Base-by-base conservation (phyloP, 2,888 invertebrate genomes). In the Polydesmus complanatus region DNA sequence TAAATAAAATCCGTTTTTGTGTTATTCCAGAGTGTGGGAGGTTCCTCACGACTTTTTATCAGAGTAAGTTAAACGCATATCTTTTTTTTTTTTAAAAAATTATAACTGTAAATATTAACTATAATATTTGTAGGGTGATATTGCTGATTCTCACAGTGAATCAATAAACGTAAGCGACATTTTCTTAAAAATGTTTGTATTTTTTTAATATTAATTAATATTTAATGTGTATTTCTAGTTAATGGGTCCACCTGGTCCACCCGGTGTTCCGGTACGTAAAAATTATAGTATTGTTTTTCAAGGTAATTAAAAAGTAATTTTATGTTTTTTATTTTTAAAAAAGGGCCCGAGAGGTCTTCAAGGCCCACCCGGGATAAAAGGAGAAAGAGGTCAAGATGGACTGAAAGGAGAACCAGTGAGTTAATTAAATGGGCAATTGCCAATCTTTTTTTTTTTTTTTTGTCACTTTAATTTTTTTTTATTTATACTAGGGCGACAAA, bases 311-410 rank as follows among this genome's bases (percentile, higher is more conserved):
- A 25, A 19, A 22, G 47, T 11, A 52, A 11, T 51, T 51, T 51
- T 8, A 26, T 26, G n/a, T 51, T 52, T 27, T 21, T 50, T 50
- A 11, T 61, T 22, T 14, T 5, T 51, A 25, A 54, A 51, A 3
- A 25, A 68, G 68, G 68, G 68, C 2, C 64, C 64, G 50, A 65
- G 63, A 25, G 88, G 88, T 64, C 79, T 86, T 61, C 85, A 86
- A 73, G 88, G 88, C 51, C 88, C 88, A 56, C 88, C 88, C 53
- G 88, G 88, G 67, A 88, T 88, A 67, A 85, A 85, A 77, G 90
- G 90, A 58, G 89, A 88, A 73, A 80, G 86, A 75, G 90, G 90
- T 67, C 82, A 84, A 71, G 85, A 85, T 67, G 90, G 90, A 67
- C 75, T 80, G 58, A 86, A 89, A 75, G 91, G 90, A 68, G 88